These are phyloP conservation scores for Corapipo altera DNA, from an alignment of 2,113 vertebrate genomes.

Conservation along the genomic window DNA sequence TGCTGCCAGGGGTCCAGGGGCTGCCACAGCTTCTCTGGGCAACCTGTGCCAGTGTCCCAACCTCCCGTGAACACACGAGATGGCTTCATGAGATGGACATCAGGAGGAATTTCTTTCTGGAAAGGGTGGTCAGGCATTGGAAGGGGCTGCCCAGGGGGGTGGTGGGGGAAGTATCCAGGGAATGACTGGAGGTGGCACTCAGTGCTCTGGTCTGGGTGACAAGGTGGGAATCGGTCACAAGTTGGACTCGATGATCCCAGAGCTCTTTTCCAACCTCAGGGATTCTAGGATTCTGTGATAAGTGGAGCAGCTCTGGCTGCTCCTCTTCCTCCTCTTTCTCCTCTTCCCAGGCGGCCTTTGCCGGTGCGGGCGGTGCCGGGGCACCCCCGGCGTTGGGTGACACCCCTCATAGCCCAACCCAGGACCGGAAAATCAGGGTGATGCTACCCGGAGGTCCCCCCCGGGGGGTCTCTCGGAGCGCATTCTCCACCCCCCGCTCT, in stretches of 20 bases:
- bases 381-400: too few species aligned
- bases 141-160: not conserved
- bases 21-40: not conserved
- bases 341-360: not conserved
- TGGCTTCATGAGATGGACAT: not conserved
- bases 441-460: not conserved
- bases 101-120: not conserved
- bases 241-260: not conserved
- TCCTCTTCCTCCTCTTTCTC: not conserved
- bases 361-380: not conserved
- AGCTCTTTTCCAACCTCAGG: not conserved
- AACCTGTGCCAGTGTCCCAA: not conserved
- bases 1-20: not conserved
- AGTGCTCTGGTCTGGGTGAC: not conserved
- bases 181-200: not conserved
- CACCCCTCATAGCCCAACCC: too few species aligned
- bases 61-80: not conserved
- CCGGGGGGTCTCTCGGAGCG: not conserved
- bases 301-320: not conserved
- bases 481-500: not conserved
- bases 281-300: not conserved
- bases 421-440: not conserved
- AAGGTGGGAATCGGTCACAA: not conserved
- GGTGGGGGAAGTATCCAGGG: not conserved
- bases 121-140: not conserved